These are phyloP conservation scores for Ophioninae sp. DNA, from an alignment of 2,888 invertebrate genomes.

Conservation along the genomic window DNA sequence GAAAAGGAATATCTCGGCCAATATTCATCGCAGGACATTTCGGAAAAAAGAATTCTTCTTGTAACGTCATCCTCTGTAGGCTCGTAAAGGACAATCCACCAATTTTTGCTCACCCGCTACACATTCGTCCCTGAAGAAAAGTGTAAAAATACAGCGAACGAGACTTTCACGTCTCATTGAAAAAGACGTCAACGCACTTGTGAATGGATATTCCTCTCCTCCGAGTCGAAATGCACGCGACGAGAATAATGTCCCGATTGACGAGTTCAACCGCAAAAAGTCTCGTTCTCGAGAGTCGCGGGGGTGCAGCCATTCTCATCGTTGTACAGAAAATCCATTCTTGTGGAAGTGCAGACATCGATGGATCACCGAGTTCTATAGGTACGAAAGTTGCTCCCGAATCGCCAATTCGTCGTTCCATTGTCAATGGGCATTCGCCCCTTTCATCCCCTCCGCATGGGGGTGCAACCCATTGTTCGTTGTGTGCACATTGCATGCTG, in stretches of 20 bases:
- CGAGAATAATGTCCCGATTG: conserved; percentile 37
- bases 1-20: too few species aligned
- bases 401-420: conserved; percentile 52
- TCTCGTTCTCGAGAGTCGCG: conserved; percentile 24
- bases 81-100: too few species aligned
- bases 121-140: not conserved
- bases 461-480: conserved; percentile 50
- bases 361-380: conserved; percentile 3
- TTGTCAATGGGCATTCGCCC: conserved; percentile 38
- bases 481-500: conserved; percentile 33
- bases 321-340: not conserved
- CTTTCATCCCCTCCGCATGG: conserved; percentile 6
- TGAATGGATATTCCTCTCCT: conserved; percentile 27
- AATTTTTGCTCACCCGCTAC: not conserved
- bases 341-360: not conserved
- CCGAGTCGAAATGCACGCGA: conserved; percentile 1
- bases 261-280: conserved; percentile 41
- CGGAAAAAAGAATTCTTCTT: too few species aligned
- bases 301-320: conserved; percentile 30
- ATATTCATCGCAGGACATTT: too few species aligned
- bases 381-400: not conserved
- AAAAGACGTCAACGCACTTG: conserved; percentile 37
- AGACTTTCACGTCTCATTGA: conserved; percentile 30
- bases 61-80: not conserved
- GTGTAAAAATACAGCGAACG: not conserved